These are phyloP conservation scores for Esperia sulphurella DNA, from an alignment of 2,888 invertebrate genomes.

Conservation along the genomic window DNA sequence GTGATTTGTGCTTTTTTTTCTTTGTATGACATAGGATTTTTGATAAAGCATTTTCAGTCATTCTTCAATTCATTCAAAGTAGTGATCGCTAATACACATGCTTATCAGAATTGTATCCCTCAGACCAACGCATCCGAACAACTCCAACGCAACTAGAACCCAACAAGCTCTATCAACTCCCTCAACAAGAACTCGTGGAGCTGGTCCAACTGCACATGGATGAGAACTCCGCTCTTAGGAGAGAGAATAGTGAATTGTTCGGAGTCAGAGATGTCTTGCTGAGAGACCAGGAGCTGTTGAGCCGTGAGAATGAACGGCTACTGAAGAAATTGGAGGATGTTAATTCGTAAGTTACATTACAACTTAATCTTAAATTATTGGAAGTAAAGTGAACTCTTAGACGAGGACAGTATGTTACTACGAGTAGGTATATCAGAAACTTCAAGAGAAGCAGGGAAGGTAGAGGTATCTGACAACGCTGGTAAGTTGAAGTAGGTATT, in stretches of 20 bases:
- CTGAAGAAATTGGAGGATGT: constrained; percentile 93
- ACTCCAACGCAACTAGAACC: constrained; percentile 83
- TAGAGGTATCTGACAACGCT: too few relatives aligned
- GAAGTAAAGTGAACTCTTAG: too few relatives aligned
- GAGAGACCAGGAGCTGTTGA: constrained; percentile 93
- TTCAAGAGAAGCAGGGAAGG: too few relatives aligned
- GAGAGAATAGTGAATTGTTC: constrained; percentile 92
- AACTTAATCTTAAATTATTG: too few relatives aligned
- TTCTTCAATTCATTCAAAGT: too few relatives aligned
- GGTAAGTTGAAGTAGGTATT: too few relatives aligned
- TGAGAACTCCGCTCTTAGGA: constrained; percentile 87
- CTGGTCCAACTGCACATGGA: constrained; percentile 91
- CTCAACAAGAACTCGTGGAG: constrained; percentile 89
- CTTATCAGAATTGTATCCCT: not conserved
- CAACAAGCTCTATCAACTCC: constrained; percentile 86
- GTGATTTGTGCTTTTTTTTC: too few relatives aligned
- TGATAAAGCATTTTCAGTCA: too few relatives aligned
- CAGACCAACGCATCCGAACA: constrained; percentile 45
- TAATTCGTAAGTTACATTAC: constrained; percentile 84
- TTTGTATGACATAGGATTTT: too few relatives aligned
- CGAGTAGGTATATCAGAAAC: too few relatives aligned
- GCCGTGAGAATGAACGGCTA: constrained; percentile 93
- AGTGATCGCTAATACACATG: too few relatives aligned
- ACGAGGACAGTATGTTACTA: too few relatives aligned
- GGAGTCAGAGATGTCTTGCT: constrained; percentile 88